Conservation (phyloP, 1,140 invertebrate species). For the Musca vetustissima region DNA sequence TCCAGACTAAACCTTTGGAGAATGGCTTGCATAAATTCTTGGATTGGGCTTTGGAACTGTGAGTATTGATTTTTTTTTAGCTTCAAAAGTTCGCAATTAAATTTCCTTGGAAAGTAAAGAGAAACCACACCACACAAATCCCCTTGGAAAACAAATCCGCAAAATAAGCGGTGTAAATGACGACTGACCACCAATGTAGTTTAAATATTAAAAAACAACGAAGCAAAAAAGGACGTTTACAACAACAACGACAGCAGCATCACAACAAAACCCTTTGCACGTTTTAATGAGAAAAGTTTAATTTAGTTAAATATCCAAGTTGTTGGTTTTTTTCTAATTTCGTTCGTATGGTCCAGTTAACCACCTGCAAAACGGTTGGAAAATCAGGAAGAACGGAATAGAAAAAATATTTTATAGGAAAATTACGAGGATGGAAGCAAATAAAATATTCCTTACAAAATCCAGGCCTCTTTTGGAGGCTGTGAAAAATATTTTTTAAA, state of each 20-base stretch:
- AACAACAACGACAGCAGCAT: background rate
- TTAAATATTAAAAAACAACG: background rate
- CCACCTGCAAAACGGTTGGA: conserved; percentile 8
- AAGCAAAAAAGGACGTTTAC: background rate
- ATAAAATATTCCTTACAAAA: too few species aligned
- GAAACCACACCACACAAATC: too few species aligned
- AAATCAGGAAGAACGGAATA: background rate
- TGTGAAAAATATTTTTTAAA: too few species aligned
- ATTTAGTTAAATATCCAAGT: conserved; percentile 46
- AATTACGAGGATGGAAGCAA: conserved; percentile 34
- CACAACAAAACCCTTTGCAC: conserved; percentile 34
- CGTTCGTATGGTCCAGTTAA: background rate
- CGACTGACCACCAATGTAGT: conserved; percentile 5
- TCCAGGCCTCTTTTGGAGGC: too few species aligned
- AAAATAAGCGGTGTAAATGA: conserved; percentile 4
- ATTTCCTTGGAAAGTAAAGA: too few species aligned
- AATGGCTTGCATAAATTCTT: conserved; percentile 84
- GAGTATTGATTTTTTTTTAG: conserved; percentile 57
- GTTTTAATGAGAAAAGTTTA: conserved; percentile 57
- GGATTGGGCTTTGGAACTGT: conserved; percentile 76
- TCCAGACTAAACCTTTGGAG: conserved; percentile 85
- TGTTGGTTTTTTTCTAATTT: too few species aligned
- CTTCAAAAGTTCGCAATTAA: too few species aligned
- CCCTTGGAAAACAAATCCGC: background rate
- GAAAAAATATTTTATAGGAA: conserved; percentile 14